Evolutionary conservation across 2,113 vertebrate genomes (phyloP).

Genomic region (mouse (Mus musculus)): GRCm39 chr1:33138001-33138500

Average conservation of each 20-base stretch:
- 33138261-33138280: background rate
- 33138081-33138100: background rate
- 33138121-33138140: background rate
- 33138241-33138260: background rate
- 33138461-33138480: too few species aligned
- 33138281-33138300: background rate
- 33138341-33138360: background rate
- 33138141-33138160: background rate
- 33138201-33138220: background rate
- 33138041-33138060: background rate
- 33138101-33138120: background rate
- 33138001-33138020: background rate
- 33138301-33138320: background rate
- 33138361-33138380: background rate
- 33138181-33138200: background rate
- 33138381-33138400: too few species aligned
- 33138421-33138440: too few species aligned
- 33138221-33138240: background rate
- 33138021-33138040: background rate
- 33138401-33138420: too few species aligned
- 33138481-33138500: too few species aligned
- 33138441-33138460: too few species aligned
- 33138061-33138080: background rate
- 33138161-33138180: background rate
- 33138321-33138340: conserved; percentile 54